These are phyloP conservation scores for Sarcophaga peregrina DNA, from an alignment of 1,140 invertebrate genomes.

Conservation along the genomic window DNA sequence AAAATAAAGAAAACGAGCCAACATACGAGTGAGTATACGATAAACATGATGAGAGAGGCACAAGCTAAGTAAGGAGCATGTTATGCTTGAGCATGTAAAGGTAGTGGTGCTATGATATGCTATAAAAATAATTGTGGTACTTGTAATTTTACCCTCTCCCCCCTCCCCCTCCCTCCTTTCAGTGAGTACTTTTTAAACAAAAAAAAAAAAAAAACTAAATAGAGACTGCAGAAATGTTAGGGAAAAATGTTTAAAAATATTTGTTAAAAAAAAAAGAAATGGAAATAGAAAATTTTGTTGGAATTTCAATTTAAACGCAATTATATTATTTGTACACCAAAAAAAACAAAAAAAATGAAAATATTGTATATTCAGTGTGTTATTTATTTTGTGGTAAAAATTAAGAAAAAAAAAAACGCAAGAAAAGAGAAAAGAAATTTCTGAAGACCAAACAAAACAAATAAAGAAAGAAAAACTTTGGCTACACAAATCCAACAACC, in stretches of 20 bases:
- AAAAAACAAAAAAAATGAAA: too few relatives aligned
- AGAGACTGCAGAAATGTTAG: neutral
- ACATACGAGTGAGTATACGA: neutral
- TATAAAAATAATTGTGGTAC: conserved; percentile 12
- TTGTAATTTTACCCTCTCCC: neutral
- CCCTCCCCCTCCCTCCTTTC: too few relatives aligned
- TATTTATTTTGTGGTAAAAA: conserved; percentile 25
- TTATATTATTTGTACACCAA: conserved; percentile 34
- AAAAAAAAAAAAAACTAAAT: too few relatives aligned
- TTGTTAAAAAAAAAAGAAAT: neutral
- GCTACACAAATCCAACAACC: neutral
- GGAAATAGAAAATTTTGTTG: too few relatives aligned
- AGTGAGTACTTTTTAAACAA: too few relatives aligned
- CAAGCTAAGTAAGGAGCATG: too few relatives aligned
- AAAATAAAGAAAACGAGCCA: neutral
- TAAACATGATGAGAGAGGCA: too few relatives aligned
- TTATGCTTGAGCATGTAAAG: too few relatives aligned
- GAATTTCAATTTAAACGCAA: conserved; percentile 42
- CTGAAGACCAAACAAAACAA: neutral
- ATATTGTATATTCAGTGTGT: conserved; percentile 1
- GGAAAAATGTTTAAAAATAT: conserved; percentile 25
- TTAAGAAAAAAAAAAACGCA: too few relatives aligned
- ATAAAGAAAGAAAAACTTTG: neutral
- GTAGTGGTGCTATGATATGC: too few relatives aligned
- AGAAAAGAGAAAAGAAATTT: neutral